Conservation (phyloP, 2,113 vertebrate species). For the Theristicus caerulescens region DNA sequence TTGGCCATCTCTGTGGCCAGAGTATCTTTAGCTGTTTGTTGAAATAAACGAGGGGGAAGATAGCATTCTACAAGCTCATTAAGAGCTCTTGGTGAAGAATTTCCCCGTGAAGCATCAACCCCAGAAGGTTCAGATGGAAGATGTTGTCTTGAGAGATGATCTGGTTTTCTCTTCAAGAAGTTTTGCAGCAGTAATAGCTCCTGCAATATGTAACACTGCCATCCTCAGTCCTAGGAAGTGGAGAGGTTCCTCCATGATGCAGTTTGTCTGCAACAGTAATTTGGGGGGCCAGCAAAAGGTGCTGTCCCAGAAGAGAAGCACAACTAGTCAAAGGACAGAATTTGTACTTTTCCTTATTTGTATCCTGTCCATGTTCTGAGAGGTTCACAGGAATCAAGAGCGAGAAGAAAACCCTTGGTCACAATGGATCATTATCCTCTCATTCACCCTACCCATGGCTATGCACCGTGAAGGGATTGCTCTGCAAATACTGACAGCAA, state of each 20-base stretch:
- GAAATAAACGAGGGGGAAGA: background rate
- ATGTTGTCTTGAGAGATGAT: background rate
- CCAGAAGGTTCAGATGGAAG: background rate
- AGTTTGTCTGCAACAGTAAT: background rate
- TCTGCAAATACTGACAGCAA: background rate
- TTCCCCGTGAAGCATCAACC: background rate
- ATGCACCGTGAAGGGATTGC: background rate
- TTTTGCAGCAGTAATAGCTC: background rate
- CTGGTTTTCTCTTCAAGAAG: background rate
- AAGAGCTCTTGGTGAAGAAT: background rate
- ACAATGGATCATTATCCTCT: background rate
- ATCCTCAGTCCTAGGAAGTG: background rate
- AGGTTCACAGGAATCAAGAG: background rate
- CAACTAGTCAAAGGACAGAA: background rate
- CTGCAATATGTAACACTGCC: background rate
- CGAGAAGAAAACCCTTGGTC: background rate
- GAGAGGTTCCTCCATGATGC: background rate
- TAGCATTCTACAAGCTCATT: background rate
- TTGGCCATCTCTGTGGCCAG: background rate
- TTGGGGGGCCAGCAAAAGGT: background rate
- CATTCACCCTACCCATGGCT: background rate
- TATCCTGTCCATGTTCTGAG: background rate
- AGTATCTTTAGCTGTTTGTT: background rate
- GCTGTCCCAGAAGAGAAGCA: background rate
- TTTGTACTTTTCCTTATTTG: background rate